Evolutionary conservation across 2,113 vertebrate species (phyloP).

Genomic region (Bubo scandiacus): DNA sequence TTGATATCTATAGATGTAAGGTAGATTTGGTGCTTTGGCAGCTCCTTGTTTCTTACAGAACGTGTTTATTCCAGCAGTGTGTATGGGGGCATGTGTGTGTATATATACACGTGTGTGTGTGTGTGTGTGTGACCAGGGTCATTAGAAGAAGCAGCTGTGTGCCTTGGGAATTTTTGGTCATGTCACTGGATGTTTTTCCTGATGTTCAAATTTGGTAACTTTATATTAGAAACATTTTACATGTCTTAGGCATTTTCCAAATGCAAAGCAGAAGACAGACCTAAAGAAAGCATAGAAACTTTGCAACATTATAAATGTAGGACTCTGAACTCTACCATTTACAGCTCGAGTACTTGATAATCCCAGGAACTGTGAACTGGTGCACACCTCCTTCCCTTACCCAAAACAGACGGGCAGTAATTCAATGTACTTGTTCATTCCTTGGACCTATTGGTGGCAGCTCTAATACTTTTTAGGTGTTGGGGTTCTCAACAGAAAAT

Average conservation of each 20-base stretch:
- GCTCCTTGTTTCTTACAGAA: not conserved
- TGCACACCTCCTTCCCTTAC: not conserved
- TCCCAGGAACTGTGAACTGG: not conserved
- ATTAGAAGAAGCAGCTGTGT: not conserved
- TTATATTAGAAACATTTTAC: not conserved
- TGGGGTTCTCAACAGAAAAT: not conserved
- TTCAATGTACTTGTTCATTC: not conserved
- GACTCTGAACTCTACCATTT: not conserved
- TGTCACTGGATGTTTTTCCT: not conserved
- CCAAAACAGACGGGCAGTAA: not conserved
- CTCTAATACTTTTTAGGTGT: not conserved
- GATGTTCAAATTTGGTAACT: not conserved
- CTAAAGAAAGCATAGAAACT: not conserved
- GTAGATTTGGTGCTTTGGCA: not conserved
- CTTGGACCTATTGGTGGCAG: not conserved
- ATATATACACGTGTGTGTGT: too few species aligned
- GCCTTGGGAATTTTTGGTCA: not conserved
- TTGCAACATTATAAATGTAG: not conserved
- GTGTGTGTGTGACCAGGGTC: fast-evolving
- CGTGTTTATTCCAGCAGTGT: not conserved
- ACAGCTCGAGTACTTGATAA: not conserved
- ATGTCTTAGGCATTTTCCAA: not conserved
- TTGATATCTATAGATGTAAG: not conserved
- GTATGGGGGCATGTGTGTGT: not conserved
- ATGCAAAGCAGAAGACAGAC: not conserved